Evolutionary conservation across 2,113 vertebrate species (phyloP), one percentile per base, ranked within the genome.

Genomic region (Phocoena sinus): DNA sequence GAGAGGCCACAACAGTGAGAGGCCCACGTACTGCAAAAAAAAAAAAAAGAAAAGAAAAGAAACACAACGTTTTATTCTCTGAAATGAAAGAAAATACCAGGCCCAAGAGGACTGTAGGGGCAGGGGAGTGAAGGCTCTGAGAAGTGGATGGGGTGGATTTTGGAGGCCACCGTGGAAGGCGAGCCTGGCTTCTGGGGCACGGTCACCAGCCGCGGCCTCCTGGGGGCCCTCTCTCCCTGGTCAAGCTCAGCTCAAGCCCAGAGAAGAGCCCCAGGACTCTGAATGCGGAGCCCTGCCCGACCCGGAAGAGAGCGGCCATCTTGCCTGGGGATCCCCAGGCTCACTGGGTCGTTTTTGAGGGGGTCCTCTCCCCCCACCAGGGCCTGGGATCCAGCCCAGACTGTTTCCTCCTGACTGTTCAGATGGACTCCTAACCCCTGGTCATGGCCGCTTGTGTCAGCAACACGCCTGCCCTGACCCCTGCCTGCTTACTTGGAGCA

Each of bases 41-140:
- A 44, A 44, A 44, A 41, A 8, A 44, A 41, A 41, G 4, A 38
- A 5, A 41, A 41, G 7, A 41, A 47, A 73, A 65, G 60, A 96
- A 92, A 63, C 26, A 56, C 14, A n/a, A 23, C 60, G 77, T 77
- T 88, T 68, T 77, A 6, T 81, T 96, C 91, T 85, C 28, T 33
- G 73, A 81, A 71, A 58, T 83, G 70, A 87, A 89, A 87, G 41
- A 70, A 94, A 89, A 85, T 38, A 5, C 28, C 21, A 86, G 83
- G 70, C 53, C 18, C 60, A 23, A 77, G 36, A 81, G 28, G 88
- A 62, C 70, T 13, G 0, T 79, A 36, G 31, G 76, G n/a, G 36
- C 8, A 2, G 68, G 65, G 65, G 36, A 60, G 41, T 4, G 28
- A 94, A 25, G 18, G 41, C 23, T 58, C n/a, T 74, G 31, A 56